Evolutionary conservation across 2,113 vertebrate species (phyloP).

Genomic region (Sinocyclocheilus anshuiensis): DNA sequence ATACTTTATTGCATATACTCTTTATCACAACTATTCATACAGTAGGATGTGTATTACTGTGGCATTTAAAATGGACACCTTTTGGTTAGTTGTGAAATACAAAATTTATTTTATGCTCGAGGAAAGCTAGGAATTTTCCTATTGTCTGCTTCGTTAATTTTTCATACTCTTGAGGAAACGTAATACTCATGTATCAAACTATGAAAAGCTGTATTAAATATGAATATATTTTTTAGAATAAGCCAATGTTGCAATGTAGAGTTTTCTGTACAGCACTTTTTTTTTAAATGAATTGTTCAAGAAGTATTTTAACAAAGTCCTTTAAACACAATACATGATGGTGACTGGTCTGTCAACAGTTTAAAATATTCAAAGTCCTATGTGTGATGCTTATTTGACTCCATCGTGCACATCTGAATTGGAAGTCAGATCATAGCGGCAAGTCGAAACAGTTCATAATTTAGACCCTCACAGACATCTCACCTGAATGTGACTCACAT

Average conservation of each 20-base stretch:
- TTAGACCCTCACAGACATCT: background rate
- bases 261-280: background rate
- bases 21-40: background rate
- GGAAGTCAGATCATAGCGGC: background rate
- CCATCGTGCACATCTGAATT: background rate
- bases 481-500: background rate
- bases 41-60: background rate
- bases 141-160: background rate
- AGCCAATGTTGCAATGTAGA: background rate
- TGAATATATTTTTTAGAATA: background rate
- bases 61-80: background rate
- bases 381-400: background rate
- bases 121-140: background rate
- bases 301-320: background rate
- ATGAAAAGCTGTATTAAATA: background rate
- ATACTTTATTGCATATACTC: background rate
- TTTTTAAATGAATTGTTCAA: background rate
- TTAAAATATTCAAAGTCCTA: background rate
- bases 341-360: background rate
- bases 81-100: conserved; percentile 3
- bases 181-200: background rate
- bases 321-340: background rate
- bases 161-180: background rate
- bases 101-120: background rate
- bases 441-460: background rate